Evolutionary conservation across 2,797 vertebrate genomes (phyloP).

Genomic region (Phrynocephalus guinanensis): DNA sequence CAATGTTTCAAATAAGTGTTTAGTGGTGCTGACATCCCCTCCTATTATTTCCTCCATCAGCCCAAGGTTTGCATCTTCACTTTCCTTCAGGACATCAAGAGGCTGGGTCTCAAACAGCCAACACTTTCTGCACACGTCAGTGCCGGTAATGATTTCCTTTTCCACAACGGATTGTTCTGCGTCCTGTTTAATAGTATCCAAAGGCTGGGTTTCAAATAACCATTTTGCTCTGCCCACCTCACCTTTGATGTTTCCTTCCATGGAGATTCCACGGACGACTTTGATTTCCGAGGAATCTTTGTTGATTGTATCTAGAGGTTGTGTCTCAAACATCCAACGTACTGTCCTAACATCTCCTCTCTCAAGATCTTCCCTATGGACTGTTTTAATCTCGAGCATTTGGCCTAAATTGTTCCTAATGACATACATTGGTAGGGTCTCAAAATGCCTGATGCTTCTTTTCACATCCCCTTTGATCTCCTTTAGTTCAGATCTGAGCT

Average conservation of each 20-base stretch:
- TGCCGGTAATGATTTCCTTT: slow-evolving; percentile 84
- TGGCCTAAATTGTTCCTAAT: slow-evolving; percentile 87
- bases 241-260: slow-evolving; percentile 84
- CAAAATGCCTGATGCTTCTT: slow-evolving; percentile 87
- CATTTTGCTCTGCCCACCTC: slow-evolving; percentile 84
- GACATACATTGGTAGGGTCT: slow-evolving; percentile 87
- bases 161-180: slow-evolving; percentile 77
- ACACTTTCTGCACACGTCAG: slow-evolving; percentile 89
- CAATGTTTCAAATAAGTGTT: slow-evolving; percentile 89
- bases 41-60: slow-evolving; percentile 84
- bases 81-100: slow-evolving; percentile 88
- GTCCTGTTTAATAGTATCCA: slow-evolving; percentile 85
- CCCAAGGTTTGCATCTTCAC: slow-evolving; percentile 74
- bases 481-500: slow-evolving; percentile 86
- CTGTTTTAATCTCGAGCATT: slow-evolving; percentile 87
- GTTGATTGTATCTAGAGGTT: slow-evolving; percentile 83
- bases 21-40: slow-evolving; percentile 88
- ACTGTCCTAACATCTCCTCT: slow-evolving; percentile 85
- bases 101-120: slow-evolving; percentile 93
- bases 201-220: slow-evolving; percentile 89
- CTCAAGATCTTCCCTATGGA: slow-evolving; percentile 88
- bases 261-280: slow-evolving; percentile 85
- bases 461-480: slow-evolving; percentile 87
- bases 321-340: slow-evolving; percentile 87
- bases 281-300: slow-evolving; percentile 81